Evolutionary conservation across 1,140 invertebrate species (phyloP).

Genomic region (Spodoptera frugiperda): DNA sequence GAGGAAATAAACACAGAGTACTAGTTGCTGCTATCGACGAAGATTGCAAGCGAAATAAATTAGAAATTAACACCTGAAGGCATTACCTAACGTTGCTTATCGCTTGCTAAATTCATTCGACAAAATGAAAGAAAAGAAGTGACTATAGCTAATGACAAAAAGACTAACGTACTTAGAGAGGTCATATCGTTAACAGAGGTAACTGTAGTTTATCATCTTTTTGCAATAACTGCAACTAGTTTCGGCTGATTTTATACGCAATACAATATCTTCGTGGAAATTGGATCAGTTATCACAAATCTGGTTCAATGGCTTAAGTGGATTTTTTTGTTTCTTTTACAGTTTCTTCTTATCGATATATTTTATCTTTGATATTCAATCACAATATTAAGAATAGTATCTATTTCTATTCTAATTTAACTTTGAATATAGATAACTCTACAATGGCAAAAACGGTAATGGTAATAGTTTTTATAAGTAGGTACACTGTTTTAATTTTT

Average conservation of each 20-base stretch:
- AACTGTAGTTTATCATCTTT: slow-evolving; percentile 21
- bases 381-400: too few relatives aligned
- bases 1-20: slow-evolving; percentile 22
- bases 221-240: not conserved
- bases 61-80: slow-evolving; percentile 39
- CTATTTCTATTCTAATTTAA: too few relatives aligned
- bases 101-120: slow-evolving; percentile 14
- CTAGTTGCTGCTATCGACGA: not conserved
- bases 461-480: too few relatives aligned
- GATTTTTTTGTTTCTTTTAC: too few relatives aligned
- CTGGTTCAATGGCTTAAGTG: not conserved
- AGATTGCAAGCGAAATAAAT: slow-evolving; percentile 29
- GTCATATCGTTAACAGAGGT: not conserved
- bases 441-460: too few relatives aligned
- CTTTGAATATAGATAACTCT: too few relatives aligned
- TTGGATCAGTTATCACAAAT: not conserved
- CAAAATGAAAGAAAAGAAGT: slow-evolving; percentile 2
- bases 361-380: too few relatives aligned
- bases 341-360: too few relatives aligned
- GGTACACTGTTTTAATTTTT: too few relatives aligned
- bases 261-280: not conserved
- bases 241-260: slow-evolving; percentile 6
- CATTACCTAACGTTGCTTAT: slow-evolving; percentile 30
- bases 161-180: slow-evolving; percentile 11
- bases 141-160: not conserved